phyloP scores from a whole-genome alignment of 2,888 invertebrate genomes.

The Ichneumoninae sp. region DNA sequence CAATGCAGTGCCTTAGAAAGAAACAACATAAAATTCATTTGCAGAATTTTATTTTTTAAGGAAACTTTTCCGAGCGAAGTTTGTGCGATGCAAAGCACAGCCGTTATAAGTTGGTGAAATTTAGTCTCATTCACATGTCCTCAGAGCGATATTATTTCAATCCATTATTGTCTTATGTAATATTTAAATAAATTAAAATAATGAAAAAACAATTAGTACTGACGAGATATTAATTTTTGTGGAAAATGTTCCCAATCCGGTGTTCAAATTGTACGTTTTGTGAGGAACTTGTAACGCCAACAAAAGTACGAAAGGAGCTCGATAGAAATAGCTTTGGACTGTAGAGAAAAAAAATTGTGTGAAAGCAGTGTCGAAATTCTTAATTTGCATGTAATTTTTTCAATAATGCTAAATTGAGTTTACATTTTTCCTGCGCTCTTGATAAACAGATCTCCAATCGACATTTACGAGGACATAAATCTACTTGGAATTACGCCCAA shows the following conservation, averaged over 20 bases:
- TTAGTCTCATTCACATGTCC: no score
- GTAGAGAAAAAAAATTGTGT: not conserved
- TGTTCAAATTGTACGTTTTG: not conserved
- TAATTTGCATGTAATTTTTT: not conserved
- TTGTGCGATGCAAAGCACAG: no score
- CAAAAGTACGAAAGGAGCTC: no score
- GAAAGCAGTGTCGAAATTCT: not conserved
- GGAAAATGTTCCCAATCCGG: no score
- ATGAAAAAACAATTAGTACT: no score
- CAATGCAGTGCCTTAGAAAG: no score
- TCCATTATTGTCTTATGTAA: not conserved
- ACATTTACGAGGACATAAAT: not conserved
- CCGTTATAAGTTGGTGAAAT: no score
- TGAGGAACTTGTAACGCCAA: not conserved
- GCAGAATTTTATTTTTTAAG: no score
- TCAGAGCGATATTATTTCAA: not conserved
- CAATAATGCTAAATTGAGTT: not conserved
- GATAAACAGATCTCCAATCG: not conserved
- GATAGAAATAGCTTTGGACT: no score
- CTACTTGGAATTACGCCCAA: not conserved
- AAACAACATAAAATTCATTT: no score
- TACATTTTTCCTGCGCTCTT: not conserved
- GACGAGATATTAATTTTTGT: no score
- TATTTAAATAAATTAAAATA: not conserved
- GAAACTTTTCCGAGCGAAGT: no score